A percentile compares a stretch with the other conserved stretches of the same genome.
These are phyloP conservation scores for Zosterops hypoxanthus DNA, from an alignment of 2,113 vertebrate species.

Conservation along the genomic window DNA sequence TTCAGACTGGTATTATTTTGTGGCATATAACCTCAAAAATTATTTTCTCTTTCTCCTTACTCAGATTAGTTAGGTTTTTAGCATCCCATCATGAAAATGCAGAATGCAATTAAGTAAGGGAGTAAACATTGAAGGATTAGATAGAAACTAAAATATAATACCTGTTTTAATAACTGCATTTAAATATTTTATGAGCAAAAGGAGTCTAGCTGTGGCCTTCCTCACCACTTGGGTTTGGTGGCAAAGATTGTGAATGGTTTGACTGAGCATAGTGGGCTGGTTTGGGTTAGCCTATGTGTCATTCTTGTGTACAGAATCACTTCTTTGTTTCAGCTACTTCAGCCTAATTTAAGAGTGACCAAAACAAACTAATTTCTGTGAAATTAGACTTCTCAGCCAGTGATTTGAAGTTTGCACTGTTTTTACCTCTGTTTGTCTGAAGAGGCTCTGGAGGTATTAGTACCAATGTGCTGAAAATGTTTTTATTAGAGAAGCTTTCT, in stretches of 20 bases:
- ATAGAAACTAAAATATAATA: not conserved
- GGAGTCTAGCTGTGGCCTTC: not conserved
- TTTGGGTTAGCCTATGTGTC: not conserved
- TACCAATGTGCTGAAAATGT: not conserved
- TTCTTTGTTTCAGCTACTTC: not conserved
- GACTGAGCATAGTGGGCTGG: not conserved
- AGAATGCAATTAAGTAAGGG: not conserved
- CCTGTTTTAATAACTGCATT: not conserved
- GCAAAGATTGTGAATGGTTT: not conserved
- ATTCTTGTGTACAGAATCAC: not conserved
- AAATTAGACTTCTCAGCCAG: not conserved
- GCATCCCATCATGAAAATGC: not conserved
- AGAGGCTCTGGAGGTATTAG: not conserved
- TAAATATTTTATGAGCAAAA: not conserved
- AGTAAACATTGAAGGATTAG: not conserved
- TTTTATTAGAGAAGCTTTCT: not conserved
- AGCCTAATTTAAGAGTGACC: not conserved
- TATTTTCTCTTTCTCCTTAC: not conserved
- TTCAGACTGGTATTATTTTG: not conserved
- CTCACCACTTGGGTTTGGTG: not conserved
- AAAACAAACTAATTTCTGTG: not conserved
- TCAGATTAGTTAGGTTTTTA: not conserved
- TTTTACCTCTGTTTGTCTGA: not conserved
- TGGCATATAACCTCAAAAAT: not conserved
- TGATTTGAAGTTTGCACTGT: not conserved